phyloP scores from a whole-genome alignment of 2,888 invertebrate species.

The Eupeodes luniger region DNA sequence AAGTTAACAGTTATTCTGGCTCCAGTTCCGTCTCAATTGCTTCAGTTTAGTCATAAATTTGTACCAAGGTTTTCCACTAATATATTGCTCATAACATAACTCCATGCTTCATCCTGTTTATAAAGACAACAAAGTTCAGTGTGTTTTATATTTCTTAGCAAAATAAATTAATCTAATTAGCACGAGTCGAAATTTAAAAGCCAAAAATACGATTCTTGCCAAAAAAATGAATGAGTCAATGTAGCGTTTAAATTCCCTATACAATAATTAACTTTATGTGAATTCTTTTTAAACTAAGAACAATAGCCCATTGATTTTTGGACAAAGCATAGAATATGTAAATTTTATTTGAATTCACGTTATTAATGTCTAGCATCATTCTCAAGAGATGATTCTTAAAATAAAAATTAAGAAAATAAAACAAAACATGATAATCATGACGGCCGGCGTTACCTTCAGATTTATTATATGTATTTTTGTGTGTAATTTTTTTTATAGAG shows the following conservation, averaged over 20 bases:
- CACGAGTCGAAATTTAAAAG: background rate
- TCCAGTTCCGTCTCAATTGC: too few relatives aligned
- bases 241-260: background rate
- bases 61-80: too few relatives aligned
- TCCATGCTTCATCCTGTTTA: too few relatives aligned
- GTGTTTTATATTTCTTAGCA: too few relatives aligned
- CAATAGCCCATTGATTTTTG: background rate
- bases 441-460: background rate
- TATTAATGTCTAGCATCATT: background rate
- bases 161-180: background rate
- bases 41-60: too few relatives aligned
- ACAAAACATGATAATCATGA: background rate
- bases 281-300: background rate
- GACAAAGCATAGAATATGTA: conserved; percentile 16
- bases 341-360: background rate
- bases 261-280: background rate
- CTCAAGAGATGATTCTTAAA: conserved; percentile 2
- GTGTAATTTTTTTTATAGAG: background rate
- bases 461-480: background rate
- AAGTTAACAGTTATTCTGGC: too few relatives aligned
- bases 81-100: too few relatives aligned
- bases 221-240: background rate
- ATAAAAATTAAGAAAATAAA: background rate
- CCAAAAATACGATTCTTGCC: too few relatives aligned
- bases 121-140: too few relatives aligned